These are phyloP conservation scores for Isaurus tuberculatus DNA, from an alignment of 92 coral and sea anemone species.

Conservation along the genomic window DNA sequence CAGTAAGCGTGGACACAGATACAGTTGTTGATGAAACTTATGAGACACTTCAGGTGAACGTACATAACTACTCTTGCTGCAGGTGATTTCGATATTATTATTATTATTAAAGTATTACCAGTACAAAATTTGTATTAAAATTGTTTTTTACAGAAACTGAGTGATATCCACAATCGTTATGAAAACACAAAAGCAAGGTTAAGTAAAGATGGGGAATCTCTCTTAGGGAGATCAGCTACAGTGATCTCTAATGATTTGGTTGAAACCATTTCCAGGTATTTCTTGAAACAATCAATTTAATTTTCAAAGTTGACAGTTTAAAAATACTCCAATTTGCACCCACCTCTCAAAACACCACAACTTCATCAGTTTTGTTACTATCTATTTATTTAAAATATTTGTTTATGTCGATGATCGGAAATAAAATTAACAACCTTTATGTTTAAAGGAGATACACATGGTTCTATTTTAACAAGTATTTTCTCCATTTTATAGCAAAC, in stretches of 20 bases:
- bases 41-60: conserved; percentile 82
- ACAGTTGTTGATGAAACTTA: conserved; percentile 63
- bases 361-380: too few species aligned
- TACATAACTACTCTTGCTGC: too few species aligned
- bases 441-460: too few species aligned
- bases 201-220: conserved; percentile 10
- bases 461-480: background rate
- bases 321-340: too few species aligned
- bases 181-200: conserved; percentile 28
- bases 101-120: conserved; percentile 1
- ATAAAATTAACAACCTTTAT: too few species aligned
- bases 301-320: too few species aligned
- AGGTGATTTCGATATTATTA: too few species aligned
- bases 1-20: conserved; percentile 64
- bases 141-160: background rate
- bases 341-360: too few species aligned
- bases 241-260: conserved; percentile 26
- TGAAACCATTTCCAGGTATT: conserved; percentile 31
- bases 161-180: conserved; percentile 26
- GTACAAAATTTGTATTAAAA: background rate
- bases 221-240: conserved; percentile 27
- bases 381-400: too few species aligned
- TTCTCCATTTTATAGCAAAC: conserved; percentile 31
- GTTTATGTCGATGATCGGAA: too few species aligned
- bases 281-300: background rate